Evolutionary conservation across 2,888 invertebrate species (phyloP).

Genomic region (Isoperla grammatica): DNA sequence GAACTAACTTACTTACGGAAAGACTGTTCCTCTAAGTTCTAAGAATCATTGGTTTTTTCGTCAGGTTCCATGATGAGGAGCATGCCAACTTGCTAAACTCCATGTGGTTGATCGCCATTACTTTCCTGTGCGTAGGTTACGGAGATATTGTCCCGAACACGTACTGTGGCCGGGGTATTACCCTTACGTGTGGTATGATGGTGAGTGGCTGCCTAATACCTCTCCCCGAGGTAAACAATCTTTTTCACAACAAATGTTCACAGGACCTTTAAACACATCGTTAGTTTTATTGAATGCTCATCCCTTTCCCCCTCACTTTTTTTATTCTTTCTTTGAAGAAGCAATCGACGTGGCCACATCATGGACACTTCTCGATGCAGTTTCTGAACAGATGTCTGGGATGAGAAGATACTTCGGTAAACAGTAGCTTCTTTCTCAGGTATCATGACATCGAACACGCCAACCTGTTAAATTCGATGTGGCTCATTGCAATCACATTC

Average conservation of each 20-base stretch:
- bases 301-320: no score
- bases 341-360: no score
- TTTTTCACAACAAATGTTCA: no score
- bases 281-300: no score
- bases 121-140: slow-evolving; percentile 99
- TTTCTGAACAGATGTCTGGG: no score
- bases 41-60: slow-evolving; percentile 7
- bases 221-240: no score
- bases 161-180: slow-evolving; percentile 98
- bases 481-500: slow-evolving; percentile 99
- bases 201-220: slow-evolving; percentile 69
- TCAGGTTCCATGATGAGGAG: slow-evolving; percentile 96
- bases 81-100: slow-evolving; percentile 98
- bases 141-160: slow-evolving; percentile 99
- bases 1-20: neutral
- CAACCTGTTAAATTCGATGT: slow-evolving; percentile 98
- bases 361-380: no score
- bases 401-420: neutral
- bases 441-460: slow-evolving; percentile 98
- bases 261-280: no score
- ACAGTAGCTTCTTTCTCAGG: slow-evolving; percentile 49
- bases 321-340: no score
- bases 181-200: slow-evolving; percentile 99
- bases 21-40: no score
- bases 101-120: slow-evolving; percentile 99